Percentiles rank a stretch among this genome's conserved stretches.
Conservation (phyloP, 2,113 vertebrate species). For the Fulmarus glacialis region DNA sequence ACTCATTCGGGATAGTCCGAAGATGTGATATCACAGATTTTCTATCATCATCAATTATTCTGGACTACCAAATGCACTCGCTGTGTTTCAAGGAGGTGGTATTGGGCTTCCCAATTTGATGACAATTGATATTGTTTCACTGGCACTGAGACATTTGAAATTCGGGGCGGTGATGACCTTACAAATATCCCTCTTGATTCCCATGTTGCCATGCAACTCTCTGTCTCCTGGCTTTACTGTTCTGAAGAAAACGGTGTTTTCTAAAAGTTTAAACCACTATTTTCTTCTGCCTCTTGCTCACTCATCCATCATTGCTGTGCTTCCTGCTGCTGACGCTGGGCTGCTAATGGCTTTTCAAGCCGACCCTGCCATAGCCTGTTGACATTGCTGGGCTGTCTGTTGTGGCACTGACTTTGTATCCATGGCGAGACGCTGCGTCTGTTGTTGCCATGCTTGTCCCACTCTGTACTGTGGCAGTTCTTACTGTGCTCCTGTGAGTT, state of each 20-base stretch:
- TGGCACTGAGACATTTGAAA: background rate
- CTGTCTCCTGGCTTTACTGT: background rate
- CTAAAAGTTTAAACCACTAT: background rate
- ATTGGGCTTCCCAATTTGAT: background rate
- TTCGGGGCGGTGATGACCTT: background rate
- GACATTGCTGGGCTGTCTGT: background rate
- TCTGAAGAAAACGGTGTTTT: background rate
- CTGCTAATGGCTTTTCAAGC: background rate
- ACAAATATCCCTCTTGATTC: background rate
- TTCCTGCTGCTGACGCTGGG: background rate
- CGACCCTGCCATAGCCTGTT: background rate
- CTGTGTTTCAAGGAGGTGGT: background rate
- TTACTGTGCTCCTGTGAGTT: background rate
- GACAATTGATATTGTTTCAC: background rate
- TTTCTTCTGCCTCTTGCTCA: background rate
- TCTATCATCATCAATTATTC: background rate
- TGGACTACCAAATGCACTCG: background rate
- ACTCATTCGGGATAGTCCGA: background rate
- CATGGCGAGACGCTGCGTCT: fast-evolving
- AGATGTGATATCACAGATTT: background rate
- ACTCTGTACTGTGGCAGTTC: background rate
- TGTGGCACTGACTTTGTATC: background rate
- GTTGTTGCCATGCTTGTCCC: background rate
- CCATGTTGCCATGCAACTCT: background rate
- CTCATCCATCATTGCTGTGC: background rate